A percentile compares a stretch with the other conserved stretches of the same genome.
These are phyloP conservation scores for Mythimna lalbum DNA, from an alignment of 2,888 invertebrate species.

Conservation along the genomic window DNA sequence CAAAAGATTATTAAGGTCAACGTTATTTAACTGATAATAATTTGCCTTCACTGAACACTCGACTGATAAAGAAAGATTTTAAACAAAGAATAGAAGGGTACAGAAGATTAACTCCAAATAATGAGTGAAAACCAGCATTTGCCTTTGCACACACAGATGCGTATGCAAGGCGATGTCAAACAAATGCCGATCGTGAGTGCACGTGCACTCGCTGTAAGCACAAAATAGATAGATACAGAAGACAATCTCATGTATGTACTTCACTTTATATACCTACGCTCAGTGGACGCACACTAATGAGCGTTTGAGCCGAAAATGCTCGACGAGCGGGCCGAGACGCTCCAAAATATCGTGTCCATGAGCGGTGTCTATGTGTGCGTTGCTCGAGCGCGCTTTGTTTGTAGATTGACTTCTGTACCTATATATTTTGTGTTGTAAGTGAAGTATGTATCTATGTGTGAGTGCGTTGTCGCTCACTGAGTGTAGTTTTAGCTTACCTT, in stretches of 20 bases:
- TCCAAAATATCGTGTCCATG: too few species aligned
- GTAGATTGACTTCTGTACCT: too few species aligned
- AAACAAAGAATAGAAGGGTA: constrained; percentile 37
- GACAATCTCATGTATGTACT: too few species aligned
- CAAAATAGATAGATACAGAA: too few species aligned
- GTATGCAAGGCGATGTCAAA: neutral
- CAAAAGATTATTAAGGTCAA: constrained; percentile 84
- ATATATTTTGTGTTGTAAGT: too few species aligned
- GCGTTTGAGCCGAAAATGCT: too few species aligned
- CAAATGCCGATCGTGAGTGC: neutral
- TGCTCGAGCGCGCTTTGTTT: too few species aligned
- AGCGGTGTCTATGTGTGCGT: too few species aligned
- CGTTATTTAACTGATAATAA: constrained; percentile 78
- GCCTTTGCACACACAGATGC: neutral
- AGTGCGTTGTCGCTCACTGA: neutral
- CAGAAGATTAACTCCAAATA: constrained; percentile 7
- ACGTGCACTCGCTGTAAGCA: neutral
- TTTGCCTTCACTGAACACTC: constrained; percentile 83
- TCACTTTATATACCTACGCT: too few species aligned
- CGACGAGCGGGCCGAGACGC: too few species aligned
- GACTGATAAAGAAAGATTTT: constrained; percentile 74
- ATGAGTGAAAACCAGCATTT: neutral
- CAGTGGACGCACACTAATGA: too few species aligned
- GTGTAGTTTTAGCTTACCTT: too few species aligned
- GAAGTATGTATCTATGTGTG: constrained; percentile 3